A percentile compares a stretch with the other conserved stretches of the same genome.
phyloP scores from a whole-genome alignment of 2,797 vertebrate genomes.

The Sebastes hubbsi region DNA sequence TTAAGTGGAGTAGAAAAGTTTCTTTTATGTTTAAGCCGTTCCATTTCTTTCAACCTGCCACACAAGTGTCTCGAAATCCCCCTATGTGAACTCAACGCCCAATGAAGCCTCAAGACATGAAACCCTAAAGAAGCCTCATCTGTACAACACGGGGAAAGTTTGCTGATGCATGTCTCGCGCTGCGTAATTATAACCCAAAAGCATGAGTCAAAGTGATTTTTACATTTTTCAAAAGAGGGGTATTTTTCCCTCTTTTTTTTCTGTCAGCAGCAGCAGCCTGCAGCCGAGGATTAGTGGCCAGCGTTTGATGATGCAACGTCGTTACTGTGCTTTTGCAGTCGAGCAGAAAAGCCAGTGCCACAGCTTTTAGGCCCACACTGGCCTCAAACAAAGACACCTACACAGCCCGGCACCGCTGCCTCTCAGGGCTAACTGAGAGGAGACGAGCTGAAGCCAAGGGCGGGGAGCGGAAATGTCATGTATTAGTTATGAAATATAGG shows the following conservation, averaged over 20 bases:
- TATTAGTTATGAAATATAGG: slow-evolving; percentile 73
- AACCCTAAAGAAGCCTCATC: slow-evolving; percentile 39
- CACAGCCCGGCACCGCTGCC: slow-evolving; percentile 51
- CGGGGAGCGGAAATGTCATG: slow-evolving; percentile 71
- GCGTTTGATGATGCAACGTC: slow-evolving; percentile 73
- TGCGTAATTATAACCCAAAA: slow-evolving; percentile 33
- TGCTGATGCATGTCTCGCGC: slow-evolving; percentile 29
- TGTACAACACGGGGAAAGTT: slow-evolving; percentile 44
- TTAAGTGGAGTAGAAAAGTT: slow-evolving; percentile 30
- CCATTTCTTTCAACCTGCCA: slow-evolving; percentile 38
- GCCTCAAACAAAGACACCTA: slow-evolving; percentile 73
- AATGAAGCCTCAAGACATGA: slow-evolving; percentile 33
- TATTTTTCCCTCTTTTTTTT: slow-evolving; percentile 34
- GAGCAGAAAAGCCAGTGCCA: slow-evolving; percentile 66
- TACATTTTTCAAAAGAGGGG: slow-evolving; percentile 40
- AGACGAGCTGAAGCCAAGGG: slow-evolving; percentile 60
- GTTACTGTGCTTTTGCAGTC: slow-evolving; percentile 70
- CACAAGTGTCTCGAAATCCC: slow-evolving; percentile 47
- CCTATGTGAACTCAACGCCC: slow-evolving; percentile 30
- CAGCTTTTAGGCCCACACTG: slow-evolving; percentile 44
- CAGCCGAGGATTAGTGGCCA: slow-evolving; percentile 65
- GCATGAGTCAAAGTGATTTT: slow-evolving; percentile 51
- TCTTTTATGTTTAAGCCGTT: slow-evolving; percentile 37
- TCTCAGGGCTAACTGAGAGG: slow-evolving; percentile 36
- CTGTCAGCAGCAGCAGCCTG: slow-evolving; percentile 43